These are phyloP conservation scores for Nannobrachium achirus DNA, from an alignment of 2,113 vertebrate genomes.

Conservation along the genomic window DNA sequence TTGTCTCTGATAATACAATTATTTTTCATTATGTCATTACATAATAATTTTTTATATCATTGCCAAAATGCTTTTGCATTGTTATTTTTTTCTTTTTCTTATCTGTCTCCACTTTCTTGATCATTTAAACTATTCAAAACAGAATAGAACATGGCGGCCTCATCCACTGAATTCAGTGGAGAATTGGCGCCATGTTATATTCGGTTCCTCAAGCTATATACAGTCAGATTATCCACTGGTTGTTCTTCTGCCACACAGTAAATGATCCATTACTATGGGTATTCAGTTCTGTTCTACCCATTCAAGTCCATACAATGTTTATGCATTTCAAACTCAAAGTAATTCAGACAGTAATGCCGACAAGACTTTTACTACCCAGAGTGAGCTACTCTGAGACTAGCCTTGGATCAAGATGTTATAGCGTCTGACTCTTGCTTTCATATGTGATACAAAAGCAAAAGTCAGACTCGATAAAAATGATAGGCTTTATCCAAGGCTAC, in stretches of 20 bases:
- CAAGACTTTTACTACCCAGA: too few species aligned
- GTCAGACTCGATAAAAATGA: too few species aligned
- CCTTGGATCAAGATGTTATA: too few species aligned
- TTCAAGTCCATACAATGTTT: slow-evolving; percentile 3
- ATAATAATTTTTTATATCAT: slow-evolving; percentile 37
- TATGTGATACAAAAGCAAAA: too few species aligned
- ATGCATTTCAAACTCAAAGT: slow-evolving; percentile 9
- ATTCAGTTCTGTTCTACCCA: slow-evolving; percentile 2
- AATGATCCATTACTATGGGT: slow-evolving; percentile 1
- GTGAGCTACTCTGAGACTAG: too few species aligned
- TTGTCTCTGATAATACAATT: slow-evolving; percentile 36
- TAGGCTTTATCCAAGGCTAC: too few species aligned
- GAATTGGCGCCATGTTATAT: slow-evolving; percentile 16
- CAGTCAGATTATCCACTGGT: slow-evolving; percentile 4
- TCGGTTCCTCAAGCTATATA: slow-evolving; percentile 31
- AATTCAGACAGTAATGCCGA: slow-evolving; percentile 37
- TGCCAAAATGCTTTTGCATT: slow-evolving; percentile 18
- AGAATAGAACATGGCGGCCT: too few species aligned
- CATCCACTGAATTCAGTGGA: neutral
- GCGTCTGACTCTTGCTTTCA: too few species aligned
- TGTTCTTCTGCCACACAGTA: slow-evolving; percentile 20
- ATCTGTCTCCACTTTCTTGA: too few species aligned
- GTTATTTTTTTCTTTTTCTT: neutral
- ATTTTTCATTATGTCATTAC: slow-evolving; percentile 17
- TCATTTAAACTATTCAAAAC: neutral